These are phyloP conservation scores for Melanaphis sacchari DNA, from an alignment of 1,140 invertebrate species.

Conservation along the genomic window DNA sequence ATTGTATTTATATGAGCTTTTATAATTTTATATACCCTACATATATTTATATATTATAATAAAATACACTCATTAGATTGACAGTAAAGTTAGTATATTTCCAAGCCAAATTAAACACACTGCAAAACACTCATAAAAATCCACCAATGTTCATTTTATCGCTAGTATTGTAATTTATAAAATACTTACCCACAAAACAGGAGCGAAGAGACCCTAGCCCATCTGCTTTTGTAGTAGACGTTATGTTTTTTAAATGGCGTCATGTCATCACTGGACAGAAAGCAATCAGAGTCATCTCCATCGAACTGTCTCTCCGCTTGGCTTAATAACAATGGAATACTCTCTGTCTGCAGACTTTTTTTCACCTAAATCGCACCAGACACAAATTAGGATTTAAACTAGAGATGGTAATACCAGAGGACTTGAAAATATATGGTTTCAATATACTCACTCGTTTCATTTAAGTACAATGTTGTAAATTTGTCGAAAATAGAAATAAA, in stretches of 20 bases:
- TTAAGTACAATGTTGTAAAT: slow-evolving; percentile 20
- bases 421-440: neutral
- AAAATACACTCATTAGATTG: neutral
- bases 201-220: slow-evolving; percentile 40
- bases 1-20: neutral
- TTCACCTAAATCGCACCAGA: neutral
- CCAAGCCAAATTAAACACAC: slow-evolving; percentile 26
- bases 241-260: slow-evolving; percentile 49
- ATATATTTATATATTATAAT: neutral
- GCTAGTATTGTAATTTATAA: neutral
- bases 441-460: slow-evolving; percentile 48
- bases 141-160: neutral
- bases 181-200: slow-evolving; percentile 41
- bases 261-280: slow-evolving; percentile 55
- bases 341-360: slow-evolving; percentile 46
- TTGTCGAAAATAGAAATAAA: slow-evolving; percentile 7
- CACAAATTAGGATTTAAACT: neutral
- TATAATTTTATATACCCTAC: neutral
- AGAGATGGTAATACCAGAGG: neutral
- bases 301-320: slow-evolving; percentile 54
- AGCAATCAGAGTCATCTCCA: slow-evolving; percentile 49
- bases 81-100: neutral
- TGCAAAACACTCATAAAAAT: slow-evolving; percentile 14
- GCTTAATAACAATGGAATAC: slow-evolving; percentile 50
- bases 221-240: slow-evolving; percentile 48